Base-by-base conservation (phyloP, 1,140 invertebrate genomes). In the Heliconius hewitsoni region DNA sequence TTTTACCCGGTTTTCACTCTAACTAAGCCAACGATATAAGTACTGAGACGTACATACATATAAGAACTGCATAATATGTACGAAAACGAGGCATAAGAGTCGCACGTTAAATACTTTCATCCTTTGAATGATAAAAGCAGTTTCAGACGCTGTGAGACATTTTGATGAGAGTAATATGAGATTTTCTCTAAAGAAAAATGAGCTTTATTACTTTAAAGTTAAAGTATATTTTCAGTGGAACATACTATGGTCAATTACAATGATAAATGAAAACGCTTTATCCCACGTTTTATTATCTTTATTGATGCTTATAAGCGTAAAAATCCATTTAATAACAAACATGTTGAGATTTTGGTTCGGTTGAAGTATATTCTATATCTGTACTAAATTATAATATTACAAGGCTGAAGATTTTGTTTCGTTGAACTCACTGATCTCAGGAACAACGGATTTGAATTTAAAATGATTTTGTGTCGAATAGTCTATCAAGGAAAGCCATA, bases 221-320 rank as follows among this genome's bases (percentile, higher is more conserved):
- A 60, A 60, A 60, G 23, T 23, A n/a, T 11, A 60, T 23, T 23
- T 66, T 66, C 9, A 66, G 9, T 6, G 30, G 60, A 16, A 66
- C 3, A 23, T 30, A 16, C n/a, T 16, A 4, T n/a, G 60, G 60
- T 66, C 60, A 66, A 66, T 66, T 66, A 66, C 60, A 66, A 66
- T 66, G 60, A 66, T 66, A 66, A 66, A 66, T 66, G 60, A 66
- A 66, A 23, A 66, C 27, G 60, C 60, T 66, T 66, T 66, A 66
- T 66, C 23, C 60, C 60, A 66, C 27, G 60, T 66, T 66, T 66
- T 66, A 66, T 30, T 66, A 66, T 66, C 60, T 66, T 30, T 66
- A 66, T 66, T 66, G 60, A 66, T 27, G 60, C 60, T 66, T 66
- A 66, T 27, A 66, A 30, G 60, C 60, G 60, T 23, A 66, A 30